Conservation (phyloP, 2,797 vertebrate species). For the Anguilla anguilla region DNA sequence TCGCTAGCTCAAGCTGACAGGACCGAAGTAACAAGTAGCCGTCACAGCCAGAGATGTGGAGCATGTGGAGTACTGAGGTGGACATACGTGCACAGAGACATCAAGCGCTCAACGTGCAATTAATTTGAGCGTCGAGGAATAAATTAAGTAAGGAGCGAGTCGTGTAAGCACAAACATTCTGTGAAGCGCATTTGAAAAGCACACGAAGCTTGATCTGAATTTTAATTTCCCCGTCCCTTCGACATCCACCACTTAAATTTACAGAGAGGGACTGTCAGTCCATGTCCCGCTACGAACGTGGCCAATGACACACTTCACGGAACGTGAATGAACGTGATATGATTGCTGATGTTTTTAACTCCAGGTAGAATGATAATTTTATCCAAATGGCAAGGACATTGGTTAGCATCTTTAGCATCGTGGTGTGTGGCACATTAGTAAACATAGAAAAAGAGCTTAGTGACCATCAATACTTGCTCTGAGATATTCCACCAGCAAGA, state of each 20-base stretch:
- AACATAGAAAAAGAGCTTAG: neutral
- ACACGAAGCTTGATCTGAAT: neutral
- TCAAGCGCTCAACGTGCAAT: neutral
- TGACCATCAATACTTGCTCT: neutral
- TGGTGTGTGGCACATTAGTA: neutral
- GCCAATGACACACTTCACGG: neutral
- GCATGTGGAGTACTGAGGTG: conserved; percentile 43
- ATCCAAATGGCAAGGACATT: neutral
- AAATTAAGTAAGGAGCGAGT: neutral
- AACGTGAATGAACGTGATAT: neutral
- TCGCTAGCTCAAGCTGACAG: conserved; percentile 49
- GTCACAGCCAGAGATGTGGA: conserved; percentile 56
- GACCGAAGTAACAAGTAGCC: conserved; percentile 69
- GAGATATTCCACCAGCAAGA: neutral
- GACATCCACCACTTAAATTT: neutral
- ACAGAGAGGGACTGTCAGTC: neutral
- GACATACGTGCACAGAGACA: conserved; percentile 36
- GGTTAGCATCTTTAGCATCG: neutral
- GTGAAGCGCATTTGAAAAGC: neutral
- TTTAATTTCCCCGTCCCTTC: neutral
- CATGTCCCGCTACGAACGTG: neutral
- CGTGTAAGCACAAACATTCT: neutral
- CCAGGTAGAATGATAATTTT: neutral
- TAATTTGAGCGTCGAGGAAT: conserved; percentile 2
- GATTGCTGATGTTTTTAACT: neutral